A percentile compares a stretch with the other conserved stretches of the same genome.
Evolutionary conservation across 2,113 vertebrate genomes (phyloP).

Genomic region (Chloropsis cyanopogon): DNA sequence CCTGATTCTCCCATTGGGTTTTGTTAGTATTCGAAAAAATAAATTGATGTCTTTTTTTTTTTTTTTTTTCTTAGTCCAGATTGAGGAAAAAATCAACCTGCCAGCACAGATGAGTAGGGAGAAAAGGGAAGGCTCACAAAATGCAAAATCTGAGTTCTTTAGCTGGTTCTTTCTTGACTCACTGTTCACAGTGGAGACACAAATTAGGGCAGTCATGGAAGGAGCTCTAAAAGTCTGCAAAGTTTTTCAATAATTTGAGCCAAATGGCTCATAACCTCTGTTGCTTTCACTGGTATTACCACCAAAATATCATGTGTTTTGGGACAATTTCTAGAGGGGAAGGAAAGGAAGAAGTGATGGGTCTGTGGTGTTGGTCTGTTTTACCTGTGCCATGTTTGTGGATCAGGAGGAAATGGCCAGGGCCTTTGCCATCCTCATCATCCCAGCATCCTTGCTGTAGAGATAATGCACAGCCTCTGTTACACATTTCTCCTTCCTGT

Average conservation of each 20-base stretch:
- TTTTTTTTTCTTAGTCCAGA: background rate
- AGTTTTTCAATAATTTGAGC: background rate
- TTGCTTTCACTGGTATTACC: background rate
- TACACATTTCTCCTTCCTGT: background rate
- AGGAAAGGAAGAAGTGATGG: background rate
- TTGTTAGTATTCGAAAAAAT: slow-evolving; percentile 28
- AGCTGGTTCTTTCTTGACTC: background rate
- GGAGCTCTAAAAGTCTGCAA: background rate
- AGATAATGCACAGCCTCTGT: background rate
- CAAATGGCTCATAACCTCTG: background rate
- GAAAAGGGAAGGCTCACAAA: background rate
- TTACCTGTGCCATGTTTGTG: background rate
- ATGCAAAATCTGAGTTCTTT: background rate
- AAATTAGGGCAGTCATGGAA: background rate
- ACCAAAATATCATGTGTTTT: background rate
- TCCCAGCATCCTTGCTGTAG: background rate
- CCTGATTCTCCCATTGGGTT: slow-evolving; percentile 48
- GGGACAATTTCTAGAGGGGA: background rate
- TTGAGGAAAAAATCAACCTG: slow-evolving; percentile 33
- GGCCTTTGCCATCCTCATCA: background rate
- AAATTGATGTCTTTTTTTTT: background rate
- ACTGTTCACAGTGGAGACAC: background rate
- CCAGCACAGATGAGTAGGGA: background rate
- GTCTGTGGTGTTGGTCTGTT: background rate
- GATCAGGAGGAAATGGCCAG: background rate